A percentile compares a stretch with the other conserved stretches of the same genome.
These are phyloP conservation scores for Fragum sueziense DNA, from an alignment of 2,888 invertebrate genomes.

Conservation along the genomic window DNA sequence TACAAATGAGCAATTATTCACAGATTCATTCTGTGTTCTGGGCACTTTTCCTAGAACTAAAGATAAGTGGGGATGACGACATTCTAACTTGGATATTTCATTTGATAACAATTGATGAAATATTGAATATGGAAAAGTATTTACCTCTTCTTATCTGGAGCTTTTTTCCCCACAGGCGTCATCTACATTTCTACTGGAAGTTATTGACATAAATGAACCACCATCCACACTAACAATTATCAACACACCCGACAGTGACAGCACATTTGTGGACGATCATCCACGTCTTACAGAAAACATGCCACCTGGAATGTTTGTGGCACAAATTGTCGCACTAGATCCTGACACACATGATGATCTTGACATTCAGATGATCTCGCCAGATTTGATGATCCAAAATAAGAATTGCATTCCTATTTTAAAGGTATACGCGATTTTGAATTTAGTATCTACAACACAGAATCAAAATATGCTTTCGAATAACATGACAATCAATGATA, in stretches of 20 bases:
- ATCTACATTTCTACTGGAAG: constrained; percentile 6
- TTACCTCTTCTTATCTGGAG: too few relatives aligned
- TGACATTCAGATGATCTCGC: constrained; percentile 41
- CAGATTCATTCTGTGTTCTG: too few relatives aligned
- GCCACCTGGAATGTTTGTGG: constrained; percentile 57
- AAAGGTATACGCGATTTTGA: constrained; percentile 46
- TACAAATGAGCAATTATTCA: too few relatives aligned
- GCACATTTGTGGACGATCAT: constrained; percentile 40
- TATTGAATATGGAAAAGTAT: too few relatives aligned
- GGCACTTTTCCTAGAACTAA: too few relatives aligned
- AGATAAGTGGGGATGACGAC: too few relatives aligned
- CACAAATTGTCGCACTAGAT: constrained; percentile 60
- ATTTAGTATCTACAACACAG: neutral
- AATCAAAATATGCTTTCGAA: neutral
- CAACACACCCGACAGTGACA: constrained; percentile 28
- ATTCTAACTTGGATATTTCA: too few relatives aligned
- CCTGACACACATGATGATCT: constrained; percentile 56
- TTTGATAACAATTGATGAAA: too few relatives aligned
- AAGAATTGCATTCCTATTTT: constrained; percentile 54
- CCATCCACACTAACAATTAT: constrained; percentile 45
- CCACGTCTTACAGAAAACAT: constrained; percentile 62
- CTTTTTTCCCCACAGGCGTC: too few relatives aligned
- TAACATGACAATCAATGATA: neutral
- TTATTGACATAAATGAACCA: constrained; percentile 61
- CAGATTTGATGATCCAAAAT: constrained; percentile 45